A percentile compares a stretch with the other conserved stretches of the same genome.
Conservation (phyloP, 1,140 invertebrate species). For the Leptopilina boulardi region DNA sequence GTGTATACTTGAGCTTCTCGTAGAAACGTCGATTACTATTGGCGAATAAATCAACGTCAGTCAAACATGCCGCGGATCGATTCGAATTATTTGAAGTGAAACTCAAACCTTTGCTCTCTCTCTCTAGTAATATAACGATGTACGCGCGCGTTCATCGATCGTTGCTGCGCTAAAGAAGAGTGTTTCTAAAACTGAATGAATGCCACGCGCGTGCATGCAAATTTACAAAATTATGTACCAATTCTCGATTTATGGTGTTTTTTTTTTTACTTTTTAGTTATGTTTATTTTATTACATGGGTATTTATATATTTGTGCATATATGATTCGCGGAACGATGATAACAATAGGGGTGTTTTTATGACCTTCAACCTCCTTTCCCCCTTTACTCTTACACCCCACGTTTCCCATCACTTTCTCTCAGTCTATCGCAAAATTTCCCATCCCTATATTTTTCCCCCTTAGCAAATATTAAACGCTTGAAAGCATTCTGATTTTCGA, state of each 20-base stretch:
- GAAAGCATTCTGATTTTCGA: constrained; percentile 59
- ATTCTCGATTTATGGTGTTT: constrained; percentile 48
- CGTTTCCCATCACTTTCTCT: constrained; percentile 46
- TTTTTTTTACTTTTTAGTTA: not conserved
- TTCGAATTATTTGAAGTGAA: constrained; percentile 20
- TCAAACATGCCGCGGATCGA: constrained; percentile 27
- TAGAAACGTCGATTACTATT: constrained; percentile 16
- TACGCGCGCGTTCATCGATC: constrained; percentile 8
- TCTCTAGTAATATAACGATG: constrained; percentile 21
- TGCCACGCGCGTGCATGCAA: not conserved
- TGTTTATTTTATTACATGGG: not conserved
- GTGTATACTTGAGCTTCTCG: constrained; percentile 23
- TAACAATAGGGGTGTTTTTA: constrained; percentile 73
- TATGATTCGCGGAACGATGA: constrained; percentile 62
- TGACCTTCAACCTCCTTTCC: constrained; percentile 61
- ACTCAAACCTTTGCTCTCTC: constrained; percentile 6
- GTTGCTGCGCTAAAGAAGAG: not conserved
- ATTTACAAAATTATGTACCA: constrained; percentile 15
- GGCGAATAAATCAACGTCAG: constrained; percentile 29
- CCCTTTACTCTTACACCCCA: constrained; percentile 30
- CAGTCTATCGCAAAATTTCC: constrained; percentile 42
- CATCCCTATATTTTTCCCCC: constrained; percentile 45
- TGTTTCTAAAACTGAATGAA: constrained; percentile 5
- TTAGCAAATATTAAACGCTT: constrained; percentile 70
- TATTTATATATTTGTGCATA: constrained; percentile 53